Base-by-base conservation (phyloP, 2,888 invertebrate species). In the Brenthis hecate region DNA sequence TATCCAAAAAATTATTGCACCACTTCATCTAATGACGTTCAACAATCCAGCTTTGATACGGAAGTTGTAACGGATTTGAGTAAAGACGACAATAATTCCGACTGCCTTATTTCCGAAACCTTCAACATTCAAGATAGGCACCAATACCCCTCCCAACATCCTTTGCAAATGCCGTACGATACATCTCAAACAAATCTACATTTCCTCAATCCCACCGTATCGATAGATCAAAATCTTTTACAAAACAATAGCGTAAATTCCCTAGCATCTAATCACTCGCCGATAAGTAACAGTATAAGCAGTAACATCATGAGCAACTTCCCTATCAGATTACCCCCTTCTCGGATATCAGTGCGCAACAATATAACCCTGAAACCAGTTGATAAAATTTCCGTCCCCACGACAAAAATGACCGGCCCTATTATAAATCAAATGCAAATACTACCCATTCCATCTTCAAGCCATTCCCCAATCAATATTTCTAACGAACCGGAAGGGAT, bases 271-370 rank as follows among this genome's bases (percentile, higher is more conserved):
- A 88, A 76, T 54, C 89, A 88, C 60, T 85, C 88, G 3, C 77
- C 84, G 0, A 86, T 87, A 68, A 80, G 77, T 5, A 83, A 75
- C 63, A 85, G 78, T 73, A 83, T 88, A 16, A 78, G 78, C 51
- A 89, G 85, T 71, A 91, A 90, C 68, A 90, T 92, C 28, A 87
- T 92, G 90, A 82, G 83, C 64, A 92, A 91, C 70, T 92, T 92
- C 65, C 92, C 91, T 0, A 92, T 92, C 51, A 77, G 91, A 58
- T 69, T 92, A 32, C 86, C 85, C 0, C 81, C 78, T 0, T 84
- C 89, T 1, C 87, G 84, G 53, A 80, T 88, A 67, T 85, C 87
- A 1, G 75, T 86, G 43, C 81, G 85, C 3, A 90, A 88, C 72
- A 88, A 89, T 68, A 87, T 91, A 19, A 91, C 88, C 65, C 77